Base-by-base conservation (phyloP, 2,113 vertebrate genomes). In the Uria aalge region DNA sequence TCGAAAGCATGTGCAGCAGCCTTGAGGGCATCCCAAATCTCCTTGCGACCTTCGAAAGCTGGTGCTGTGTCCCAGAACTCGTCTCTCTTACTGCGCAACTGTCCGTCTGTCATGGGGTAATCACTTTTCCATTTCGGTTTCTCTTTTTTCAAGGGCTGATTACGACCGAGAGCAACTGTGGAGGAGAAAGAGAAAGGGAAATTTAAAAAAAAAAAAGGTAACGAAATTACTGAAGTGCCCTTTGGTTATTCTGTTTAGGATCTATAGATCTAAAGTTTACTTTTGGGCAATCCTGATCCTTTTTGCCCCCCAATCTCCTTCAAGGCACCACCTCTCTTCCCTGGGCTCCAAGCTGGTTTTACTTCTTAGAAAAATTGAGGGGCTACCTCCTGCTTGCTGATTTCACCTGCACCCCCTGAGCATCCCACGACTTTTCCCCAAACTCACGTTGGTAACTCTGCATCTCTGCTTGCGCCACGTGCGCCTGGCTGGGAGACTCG, bases 71-170 rank as follows among this genome's bases (percentile, higher is more conserved):
- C 99, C 99, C 99, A 99, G 87, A 99, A 99, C 59, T 99, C 99
- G 89, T 99, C 99, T 78, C 99, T 98, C 98, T 99, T 99, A 97
- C 99, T 99, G 97, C 99, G 99, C 64, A 99, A 97, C 95, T 99
- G 99, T 94, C 99, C 99, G 50, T 99, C 99, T 43, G 99, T 99
- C 99, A 99, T 99, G 41, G 99, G 99, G 96, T 99, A 99, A 98
- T 99, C 99, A 55, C 99, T 99, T 97, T 99, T 99, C 99, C 99
- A 99, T 99, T 99, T 99, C 78, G 99, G 99, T 79, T 99, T 99
- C 96, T 99, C 99, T 88, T 99, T 99, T 97, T 99, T 99, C 98
- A 99, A 97, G 97, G 99, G 99, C 76, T 99, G 99, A 98, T 99
- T 99, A 75, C 99, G 99, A 98, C 99, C 99, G 30, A 99, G 98